A percentile compares a stretch with the other conserved stretches of the same genome.
Conservation (phyloP, 2,113 vertebrate genomes). For the Proteles cristata region DNA sequence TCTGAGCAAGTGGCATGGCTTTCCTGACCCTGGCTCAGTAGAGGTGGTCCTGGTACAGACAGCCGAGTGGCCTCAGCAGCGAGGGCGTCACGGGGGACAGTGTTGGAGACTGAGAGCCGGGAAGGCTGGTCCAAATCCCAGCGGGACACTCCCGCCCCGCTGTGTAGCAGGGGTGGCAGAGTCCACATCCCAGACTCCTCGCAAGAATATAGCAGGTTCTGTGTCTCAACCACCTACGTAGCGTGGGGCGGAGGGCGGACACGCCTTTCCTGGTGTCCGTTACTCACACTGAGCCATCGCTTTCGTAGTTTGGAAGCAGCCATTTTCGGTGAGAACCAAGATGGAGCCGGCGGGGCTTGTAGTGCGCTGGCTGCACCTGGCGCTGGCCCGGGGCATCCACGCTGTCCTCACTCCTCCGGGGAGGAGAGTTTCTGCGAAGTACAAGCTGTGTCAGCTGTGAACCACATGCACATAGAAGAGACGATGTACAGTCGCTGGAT, state of each 20-base stretch:
- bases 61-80: fast-evolving
- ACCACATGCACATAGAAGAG: fast-evolving
- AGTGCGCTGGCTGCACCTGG: fast-evolving
- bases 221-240: fast-evolving
- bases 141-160: too few species aligned
- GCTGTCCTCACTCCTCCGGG: fast-evolving
- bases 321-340: fast-evolving
- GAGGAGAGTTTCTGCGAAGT: fast-evolving
- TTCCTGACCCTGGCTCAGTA: fast-evolving
- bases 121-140: background rate
- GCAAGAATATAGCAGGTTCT: fast-evolving
- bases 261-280: fast-evolving
- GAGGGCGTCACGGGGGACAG: fast-evolving
- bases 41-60: fast-evolving
- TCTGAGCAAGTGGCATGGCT: fast-evolving
- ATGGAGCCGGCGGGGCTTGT: fast-evolving
- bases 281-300: fast-evolving
- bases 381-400: fast-evolving
- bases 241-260: fast-evolving
- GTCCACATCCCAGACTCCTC: fast-evolving
- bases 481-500: fast-evolving
- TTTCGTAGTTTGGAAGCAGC: background rate
- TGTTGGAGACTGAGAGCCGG: background rate
- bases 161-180: fast-evolving
- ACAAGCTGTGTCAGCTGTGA: fast-evolving